Base-by-base conservation (phyloP, 2,113 vertebrate species). In the Phoenicopterus ruber region DNA sequence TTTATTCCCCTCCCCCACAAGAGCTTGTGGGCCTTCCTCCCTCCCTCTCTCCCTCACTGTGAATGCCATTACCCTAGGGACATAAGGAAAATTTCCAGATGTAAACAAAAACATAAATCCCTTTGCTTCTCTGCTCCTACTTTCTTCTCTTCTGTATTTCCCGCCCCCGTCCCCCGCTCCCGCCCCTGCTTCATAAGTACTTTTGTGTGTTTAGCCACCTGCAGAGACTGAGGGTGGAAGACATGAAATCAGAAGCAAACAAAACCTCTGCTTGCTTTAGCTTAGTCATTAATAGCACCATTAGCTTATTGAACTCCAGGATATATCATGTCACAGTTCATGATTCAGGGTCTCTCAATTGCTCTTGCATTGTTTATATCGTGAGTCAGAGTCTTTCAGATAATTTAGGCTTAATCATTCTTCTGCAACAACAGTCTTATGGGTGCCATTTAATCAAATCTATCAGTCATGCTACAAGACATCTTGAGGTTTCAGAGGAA, bases 331-430 rank as follows among this genome's bases (percentile, higher is more conserved):
- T 74, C 94, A 90, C 93, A 94, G 78, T 88, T 87, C 83, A 47
- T 87, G 88, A 94, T 85, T 90, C 95, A 93, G 83, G 70, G 91
- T 78, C 83, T 94, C 70, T 82, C 77, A 93, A 72, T 73, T 77
- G 84, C 88, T 91, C 90, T 88, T 78, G 29, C 58, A 78, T 90
- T 96, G 96, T 96, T 96, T 95, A 93, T 85, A 80, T 78, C 73
- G 77, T 88, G 72, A 94, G 69, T 95, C 93, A 90, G 69, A 96
- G 79, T 81, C 77, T 32, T 97, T 66, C 88, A 79, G 90, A 96
- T 81, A 83, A 94, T 96, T 97, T 94, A 94, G 71, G 80, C 66
- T 97, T 97, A 97, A 98, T 98, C 88, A 76, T 90, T 97, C 96
- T 95, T 94, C 88, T 93, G 87, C 78, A 94, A 81, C 89, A 97